A percentile compares a stretch with the other conserved stretches of the same genome.
phyloP scores from a whole-genome alignment of 2,113 vertebrate species.

The Lagopus leucura region DNA sequence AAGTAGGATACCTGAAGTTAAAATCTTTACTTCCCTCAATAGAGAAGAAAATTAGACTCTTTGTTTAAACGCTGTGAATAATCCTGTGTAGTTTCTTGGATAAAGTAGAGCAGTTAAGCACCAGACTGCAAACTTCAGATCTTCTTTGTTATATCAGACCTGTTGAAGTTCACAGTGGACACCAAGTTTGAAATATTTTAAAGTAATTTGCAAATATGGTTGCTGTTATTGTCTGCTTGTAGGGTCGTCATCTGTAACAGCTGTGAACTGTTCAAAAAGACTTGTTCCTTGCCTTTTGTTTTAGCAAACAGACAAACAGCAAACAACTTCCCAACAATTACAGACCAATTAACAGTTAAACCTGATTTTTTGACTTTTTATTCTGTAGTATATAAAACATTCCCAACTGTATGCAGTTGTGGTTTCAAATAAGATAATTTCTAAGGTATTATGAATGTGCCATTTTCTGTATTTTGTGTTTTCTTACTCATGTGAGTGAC shows the following conservation, averaged over 20 bases:
- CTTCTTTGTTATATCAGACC: background rate
- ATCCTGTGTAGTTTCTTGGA: background rate
- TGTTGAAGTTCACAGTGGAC: background rate
- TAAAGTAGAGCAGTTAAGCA: background rate
- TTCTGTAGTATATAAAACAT: background rate
- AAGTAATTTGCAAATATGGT: background rate
- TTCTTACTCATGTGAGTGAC: background rate
- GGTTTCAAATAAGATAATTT: background rate
- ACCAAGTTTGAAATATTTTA: background rate
- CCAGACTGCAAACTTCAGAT: background rate
- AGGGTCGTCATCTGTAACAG: background rate
- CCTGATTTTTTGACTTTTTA: background rate
- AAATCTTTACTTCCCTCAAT: background rate
- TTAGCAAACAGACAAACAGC: background rate
- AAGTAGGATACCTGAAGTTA: background rate
- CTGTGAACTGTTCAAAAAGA: background rate
- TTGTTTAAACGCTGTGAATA: background rate
- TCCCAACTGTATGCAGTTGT: background rate
- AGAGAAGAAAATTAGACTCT: background rate
- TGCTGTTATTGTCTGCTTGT: background rate
- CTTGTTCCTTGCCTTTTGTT: background rate
- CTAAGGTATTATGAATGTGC: background rate
- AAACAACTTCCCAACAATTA: background rate
- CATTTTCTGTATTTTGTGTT: background rate
- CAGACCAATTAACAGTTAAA: background rate